Evolutionary conservation across 2,888 invertebrate genomes (phyloP), one percentile per base, ranked within the genome.

Genomic region (Barypeithes pellucidus): DNA sequence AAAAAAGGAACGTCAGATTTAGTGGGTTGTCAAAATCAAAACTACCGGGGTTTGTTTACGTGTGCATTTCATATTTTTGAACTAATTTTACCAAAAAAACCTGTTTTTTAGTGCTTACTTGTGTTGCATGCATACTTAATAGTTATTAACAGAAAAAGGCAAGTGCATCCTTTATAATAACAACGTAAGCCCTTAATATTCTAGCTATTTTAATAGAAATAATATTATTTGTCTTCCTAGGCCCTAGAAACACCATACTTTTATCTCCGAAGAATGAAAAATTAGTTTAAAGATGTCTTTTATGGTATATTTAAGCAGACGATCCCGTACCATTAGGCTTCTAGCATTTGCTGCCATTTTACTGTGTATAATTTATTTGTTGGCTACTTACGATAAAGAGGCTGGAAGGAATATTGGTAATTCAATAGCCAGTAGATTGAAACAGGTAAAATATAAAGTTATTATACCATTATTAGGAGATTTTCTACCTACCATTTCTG

Each of bases 341-440:
- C 50, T 78, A 14, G 39, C 69, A n/a, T 79, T 77, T 62, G 65
- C 67, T 3, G 43, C 73, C 14, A 72, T 82, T 12, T 54, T 81
- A 52, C 36, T 80, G 12, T 67, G 77, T 22, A 59, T 93, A 69
- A 83, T 93, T 67, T 92, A 91, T 84, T 87, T 91, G 78, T 84
- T 93, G 73, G 88, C 89, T 77, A 89, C 88, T 76, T 91, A 91
- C 88, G 88, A 89, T 45, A 87, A 88, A 54, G 88, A 89, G 12
- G 78, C 86, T 79, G 76, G 70, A 52, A 73, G 82, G 29, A 45
- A 16, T n/a, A 67, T 71, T 66, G 57, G 45, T 39, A 22, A 22
- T 57, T 24, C 66, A 3, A 14, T 75, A 60, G 60, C 72, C 12
- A 43, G 50, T 18, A 59, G 47, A 54, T 24, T 75, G 24, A 65